Evolutionary conservation across 2,797 vertebrate genomes (phyloP).

Genomic region (Hippocampus kuda): DNA sequence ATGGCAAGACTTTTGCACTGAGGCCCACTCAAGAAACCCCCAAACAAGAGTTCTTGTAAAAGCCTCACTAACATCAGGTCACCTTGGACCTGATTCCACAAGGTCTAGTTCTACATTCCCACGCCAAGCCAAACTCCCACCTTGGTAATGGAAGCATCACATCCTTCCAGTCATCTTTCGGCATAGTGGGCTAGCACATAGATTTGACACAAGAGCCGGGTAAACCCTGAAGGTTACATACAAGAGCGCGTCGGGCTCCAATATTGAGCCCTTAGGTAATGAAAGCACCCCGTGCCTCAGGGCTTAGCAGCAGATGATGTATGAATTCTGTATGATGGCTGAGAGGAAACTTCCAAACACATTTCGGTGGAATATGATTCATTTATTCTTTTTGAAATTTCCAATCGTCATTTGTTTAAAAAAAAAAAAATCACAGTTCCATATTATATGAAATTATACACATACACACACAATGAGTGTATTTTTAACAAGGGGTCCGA

Average conservation of each 20-base stretch:
- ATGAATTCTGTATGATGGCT: slow-evolving; percentile 4
- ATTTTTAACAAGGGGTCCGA: neutral
- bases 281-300: neutral
- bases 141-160: neutral
- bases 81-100: neutral
- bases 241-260: neutral
- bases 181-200: neutral
- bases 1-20: neutral
- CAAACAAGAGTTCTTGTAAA: neutral
- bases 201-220: neutral
- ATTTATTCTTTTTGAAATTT: slow-evolving; percentile 20
- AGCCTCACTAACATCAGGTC: neutral
- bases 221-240: neutral
- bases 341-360: slow-evolving; percentile 7
- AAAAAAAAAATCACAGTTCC: neutral
- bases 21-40: neutral
- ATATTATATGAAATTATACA: neutral
- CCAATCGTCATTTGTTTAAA: neutral
- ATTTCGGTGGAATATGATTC: slow-evolving; percentile 25
- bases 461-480: neutral
- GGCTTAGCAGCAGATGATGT: slow-evolving; percentile 7
- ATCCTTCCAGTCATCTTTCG: neutral
- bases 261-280: slow-evolving; percentile 1
- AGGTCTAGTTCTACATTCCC: neutral
- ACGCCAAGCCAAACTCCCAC: neutral